Percentiles rank a stretch among this genome's conserved stretches.
These are phyloP conservation scores for Pissodes strobi DNA, from an alignment of 1,140 invertebrate species.

Conservation along the genomic window DNA sequence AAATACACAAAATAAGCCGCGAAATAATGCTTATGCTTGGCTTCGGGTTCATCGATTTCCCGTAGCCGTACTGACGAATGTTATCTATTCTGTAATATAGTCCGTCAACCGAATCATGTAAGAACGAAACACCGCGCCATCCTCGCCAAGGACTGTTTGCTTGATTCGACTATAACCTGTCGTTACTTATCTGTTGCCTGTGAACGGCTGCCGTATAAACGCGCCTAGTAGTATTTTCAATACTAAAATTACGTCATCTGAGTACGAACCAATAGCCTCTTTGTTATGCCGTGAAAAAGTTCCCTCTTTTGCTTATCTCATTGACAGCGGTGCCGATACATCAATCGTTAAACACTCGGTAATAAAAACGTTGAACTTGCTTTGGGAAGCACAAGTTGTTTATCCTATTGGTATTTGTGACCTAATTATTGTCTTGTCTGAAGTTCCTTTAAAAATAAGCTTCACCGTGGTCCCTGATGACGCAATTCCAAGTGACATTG, in stretches of 20 bases:
- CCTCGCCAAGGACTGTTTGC: too few species aligned
- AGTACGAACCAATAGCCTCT: not conserved
- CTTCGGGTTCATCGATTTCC: too few species aligned
- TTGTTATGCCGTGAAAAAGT: not conserved
- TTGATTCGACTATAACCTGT: too few species aligned
- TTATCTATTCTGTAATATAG: too few species aligned
- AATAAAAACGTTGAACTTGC: not conserved
- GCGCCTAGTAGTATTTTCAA: too few species aligned
- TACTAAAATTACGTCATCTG: not conserved
- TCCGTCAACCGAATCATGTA: too few species aligned
- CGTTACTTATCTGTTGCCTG: too few species aligned
- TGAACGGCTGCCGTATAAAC: too few species aligned
- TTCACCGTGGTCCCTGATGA: constrained; percentile 11
- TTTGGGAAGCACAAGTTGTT: constrained; percentile 11
- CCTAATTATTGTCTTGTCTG: not conserved
- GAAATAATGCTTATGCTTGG: too few species aligned
- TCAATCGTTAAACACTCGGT: not conserved
- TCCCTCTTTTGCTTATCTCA: not conserved
- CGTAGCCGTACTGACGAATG: too few species aligned
- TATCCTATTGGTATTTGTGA: constrained; percentile 13
- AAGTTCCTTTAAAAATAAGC: not conserved
- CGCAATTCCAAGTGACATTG: constrained; percentile 9
- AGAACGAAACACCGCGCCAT: too few species aligned
- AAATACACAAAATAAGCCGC: too few species aligned
- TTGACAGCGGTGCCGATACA: not conserved